phyloP scores from a whole-genome alignment of 2,888 invertebrate species.

The Lasioglossum figueresi region DNA sequence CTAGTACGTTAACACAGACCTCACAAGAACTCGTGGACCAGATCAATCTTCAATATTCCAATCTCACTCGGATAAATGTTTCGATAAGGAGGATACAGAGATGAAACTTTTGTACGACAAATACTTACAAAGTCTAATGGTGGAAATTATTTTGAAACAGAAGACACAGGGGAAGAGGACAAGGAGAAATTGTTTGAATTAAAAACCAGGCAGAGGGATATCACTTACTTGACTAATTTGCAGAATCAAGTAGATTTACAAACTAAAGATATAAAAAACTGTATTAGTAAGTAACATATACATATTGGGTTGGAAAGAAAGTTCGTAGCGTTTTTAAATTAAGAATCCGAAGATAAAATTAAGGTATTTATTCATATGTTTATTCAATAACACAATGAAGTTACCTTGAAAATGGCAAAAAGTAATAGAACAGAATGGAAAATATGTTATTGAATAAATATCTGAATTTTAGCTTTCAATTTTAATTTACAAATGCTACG shows the following conservation, averaged over 20 bases:
- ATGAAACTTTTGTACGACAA: slow-evolving; percentile 68
- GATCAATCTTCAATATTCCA: background rate
- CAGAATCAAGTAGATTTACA: slow-evolving; percentile 68
- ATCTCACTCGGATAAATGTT: slow-evolving; percentile 49
- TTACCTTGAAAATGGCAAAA: too few species aligned
- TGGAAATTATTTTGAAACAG: slow-evolving; percentile 64
- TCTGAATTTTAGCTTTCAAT: too few species aligned
- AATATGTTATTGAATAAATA: too few species aligned
- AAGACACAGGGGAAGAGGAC: slow-evolving; percentile 62
- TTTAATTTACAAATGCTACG: too few species aligned
- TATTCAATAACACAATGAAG: too few species aligned
- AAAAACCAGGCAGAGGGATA: slow-evolving; percentile 64
- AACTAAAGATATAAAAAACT: slow-evolving; percentile 42
- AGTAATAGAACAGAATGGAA: too few species aligned
- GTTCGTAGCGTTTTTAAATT: too few species aligned
- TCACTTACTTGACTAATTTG: slow-evolving; percentile 55
- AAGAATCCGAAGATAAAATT: too few species aligned
- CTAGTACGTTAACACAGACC: background rate
- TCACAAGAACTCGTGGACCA: background rate
- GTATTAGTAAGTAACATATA: slow-evolving; percentile 55
- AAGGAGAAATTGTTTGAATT: slow-evolving; percentile 60
- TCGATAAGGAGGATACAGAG: slow-evolving; percentile 61
- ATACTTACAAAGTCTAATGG: slow-evolving; percentile 64
- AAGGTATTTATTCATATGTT: too few species aligned
- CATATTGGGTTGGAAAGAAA: background rate